Base-by-base conservation (phyloP, 2,797 vertebrate genomes). In the Lacerta agilis region DNA sequence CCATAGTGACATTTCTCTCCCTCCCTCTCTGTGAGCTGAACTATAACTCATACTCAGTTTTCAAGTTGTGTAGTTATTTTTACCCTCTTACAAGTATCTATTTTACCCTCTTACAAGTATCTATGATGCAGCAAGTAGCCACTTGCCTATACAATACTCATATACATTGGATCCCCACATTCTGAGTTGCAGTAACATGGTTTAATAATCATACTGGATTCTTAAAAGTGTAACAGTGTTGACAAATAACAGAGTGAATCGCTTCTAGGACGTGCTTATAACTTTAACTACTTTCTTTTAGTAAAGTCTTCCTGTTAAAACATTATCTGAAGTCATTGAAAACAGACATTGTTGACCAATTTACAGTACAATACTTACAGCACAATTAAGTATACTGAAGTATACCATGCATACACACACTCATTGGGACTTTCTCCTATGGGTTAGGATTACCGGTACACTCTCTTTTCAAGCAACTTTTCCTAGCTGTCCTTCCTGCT, bases 21-120 rank as follows among this genome's bases (percentile, higher is more conserved):
- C 61, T 5, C 20, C 61, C 49, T 49, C 45, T 49, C 49, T 55
- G 49, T 55, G 13, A 15, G 49, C 49, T 55, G 49, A 55, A 13
- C 49, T 55, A 55, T 13, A 55, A 58, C 75, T 93, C 29, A 8
- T 81, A 86, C 29, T 87, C 49, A 85, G 88, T 29, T 66, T 17
- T 61, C 2, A 6, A n/a, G 72, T 61, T 73, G 45, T 38, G 9
- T 64, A 72, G 5, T 79, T 89, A 49, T 23, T 87, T 45, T 58
- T 76, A 79, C 17, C 58, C 49, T 55, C 49, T 55, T 55, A 55
- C 49, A 55, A 55, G 49, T 55, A 55, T 55, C 49, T 55, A 4
- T 49, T 49, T 49, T 49, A 49, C 45, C 11, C 10, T 49, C 45
- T 0, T 80, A 23, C 71, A 58, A 25, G n/a, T 55, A 41, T 72